These are phyloP conservation scores for Tinea pellionella DNA, from an alignment of 2,888 invertebrate species.

Conservation along the genomic window DNA sequence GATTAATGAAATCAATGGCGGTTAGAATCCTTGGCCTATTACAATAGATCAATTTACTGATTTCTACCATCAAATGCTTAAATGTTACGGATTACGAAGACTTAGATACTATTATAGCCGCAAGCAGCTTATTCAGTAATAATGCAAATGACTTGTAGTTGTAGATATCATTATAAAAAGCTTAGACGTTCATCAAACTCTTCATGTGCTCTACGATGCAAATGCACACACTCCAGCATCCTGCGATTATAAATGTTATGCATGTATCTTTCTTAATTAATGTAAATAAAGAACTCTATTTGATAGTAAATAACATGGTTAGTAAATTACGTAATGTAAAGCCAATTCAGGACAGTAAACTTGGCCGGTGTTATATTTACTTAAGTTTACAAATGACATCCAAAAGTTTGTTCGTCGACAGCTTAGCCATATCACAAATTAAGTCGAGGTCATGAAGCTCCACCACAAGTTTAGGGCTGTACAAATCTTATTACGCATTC, in stretches of 20 bases:
- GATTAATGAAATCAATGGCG: neutral
- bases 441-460: constrained; percentile 11
- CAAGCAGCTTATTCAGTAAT: too few species aligned
- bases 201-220: too few species aligned
- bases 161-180: too few species aligned
- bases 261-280: too few species aligned
- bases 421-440: constrained; percentile 17
- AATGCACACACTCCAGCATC: too few species aligned
- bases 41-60: neutral
- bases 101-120: too few species aligned
- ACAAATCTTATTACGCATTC: neutral
- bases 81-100: neutral
- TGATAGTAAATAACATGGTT: too few species aligned
- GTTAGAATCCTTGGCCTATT: neutral
- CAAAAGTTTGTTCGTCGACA: constrained; percentile 9
- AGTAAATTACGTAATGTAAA: neutral
- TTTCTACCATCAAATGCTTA: neutral
- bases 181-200: too few species aligned
- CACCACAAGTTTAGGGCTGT: neutral
- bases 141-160: too few species aligned
- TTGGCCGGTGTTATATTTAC: neutral
- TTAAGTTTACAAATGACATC: constrained; percentile 4
- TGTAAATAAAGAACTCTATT: too few species aligned
- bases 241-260: too few species aligned
- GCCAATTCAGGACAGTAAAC: neutral